Percentiles rank a stretch among this genome's conserved stretches.
These are phyloP conservation scores for Xenopus borealis DNA, from an alignment of 2,113 vertebrate genomes.

Conservation along the genomic window DNA sequence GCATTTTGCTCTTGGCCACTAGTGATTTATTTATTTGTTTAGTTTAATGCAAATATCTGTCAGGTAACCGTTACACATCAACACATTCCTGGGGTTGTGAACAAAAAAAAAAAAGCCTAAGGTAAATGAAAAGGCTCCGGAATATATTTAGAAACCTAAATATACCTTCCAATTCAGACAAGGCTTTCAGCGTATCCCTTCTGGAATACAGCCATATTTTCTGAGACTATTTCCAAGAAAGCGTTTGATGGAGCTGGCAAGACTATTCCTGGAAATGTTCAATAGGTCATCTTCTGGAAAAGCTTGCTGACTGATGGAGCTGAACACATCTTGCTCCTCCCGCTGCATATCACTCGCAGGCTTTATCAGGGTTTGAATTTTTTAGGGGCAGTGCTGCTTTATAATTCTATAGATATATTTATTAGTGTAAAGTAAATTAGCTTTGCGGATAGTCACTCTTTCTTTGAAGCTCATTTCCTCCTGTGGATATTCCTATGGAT, in stretches of 20 bases:
- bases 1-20: neutral
- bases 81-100: constrained; percentile 22
- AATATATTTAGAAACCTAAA: constrained; percentile 24
- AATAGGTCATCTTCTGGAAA: constrained; percentile 79
- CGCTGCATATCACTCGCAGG: neutral
- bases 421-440: neutral
- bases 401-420: constrained; percentile 16
- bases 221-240: constrained; percentile 81
- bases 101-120: neutral
- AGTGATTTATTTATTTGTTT: neutral
- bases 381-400: neutral
- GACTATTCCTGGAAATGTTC: constrained; percentile 82
- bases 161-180: constrained; percentile 62
- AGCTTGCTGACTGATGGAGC: constrained; percentile 63
- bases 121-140: constrained; percentile 21
- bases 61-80: neutral
- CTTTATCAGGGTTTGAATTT: constrained; percentile 26
- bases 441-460: neutral
- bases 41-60: neutral
- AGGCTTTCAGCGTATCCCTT: constrained; percentile 64
- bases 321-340: constrained; percentile 56
- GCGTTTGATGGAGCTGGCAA: constrained; percentile 75
- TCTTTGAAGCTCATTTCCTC: constrained; percentile 29
- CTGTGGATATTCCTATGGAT: no score
- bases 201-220: constrained; percentile 71